phyloP scores from a whole-genome alignment of 2,113 vertebrate species.

The Vombatus ursinus region DNA sequence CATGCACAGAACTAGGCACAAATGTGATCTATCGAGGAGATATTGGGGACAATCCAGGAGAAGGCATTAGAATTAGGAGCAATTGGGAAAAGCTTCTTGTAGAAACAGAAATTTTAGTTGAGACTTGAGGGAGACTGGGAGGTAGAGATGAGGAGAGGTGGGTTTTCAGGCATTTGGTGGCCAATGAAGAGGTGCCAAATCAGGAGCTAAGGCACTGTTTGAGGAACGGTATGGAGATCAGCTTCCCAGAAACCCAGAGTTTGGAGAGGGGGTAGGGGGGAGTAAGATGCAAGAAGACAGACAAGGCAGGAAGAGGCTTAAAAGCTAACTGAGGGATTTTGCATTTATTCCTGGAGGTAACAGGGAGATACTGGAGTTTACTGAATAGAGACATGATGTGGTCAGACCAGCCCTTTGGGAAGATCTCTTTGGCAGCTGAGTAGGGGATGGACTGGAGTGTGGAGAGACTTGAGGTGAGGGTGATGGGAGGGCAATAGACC shows the following conservation, averaged over 20 bases:
- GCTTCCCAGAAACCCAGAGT: background rate
- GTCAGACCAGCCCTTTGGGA: background rate
- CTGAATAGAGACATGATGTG: background rate
- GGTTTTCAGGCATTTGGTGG: background rate
- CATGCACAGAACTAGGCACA: background rate
- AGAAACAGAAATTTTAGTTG: background rate
- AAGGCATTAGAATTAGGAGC: background rate
- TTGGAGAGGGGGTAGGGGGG: too few species aligned
- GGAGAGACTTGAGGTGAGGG: background rate
- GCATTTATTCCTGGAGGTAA: background rate
- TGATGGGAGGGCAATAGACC: background rate
- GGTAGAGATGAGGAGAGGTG: background rate
- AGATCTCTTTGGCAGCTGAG: background rate
- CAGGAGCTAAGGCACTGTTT: background rate
- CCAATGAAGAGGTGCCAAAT: background rate
- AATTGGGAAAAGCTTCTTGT: background rate
- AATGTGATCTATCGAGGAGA: fast-evolving
- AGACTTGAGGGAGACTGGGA: background rate
- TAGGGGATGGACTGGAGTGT: background rate
- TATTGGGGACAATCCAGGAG: background rate
- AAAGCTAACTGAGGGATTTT: background rate
- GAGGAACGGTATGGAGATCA: background rate
- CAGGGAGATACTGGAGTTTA: background rate
- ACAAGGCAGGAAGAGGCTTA: background rate
- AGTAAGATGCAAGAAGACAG: background rate